A percentile compares a stretch with the other conserved stretches of the same genome.
phyloP scores from a whole-genome alignment of 1,140 invertebrate species.

The Magallana gigas region DNA sequence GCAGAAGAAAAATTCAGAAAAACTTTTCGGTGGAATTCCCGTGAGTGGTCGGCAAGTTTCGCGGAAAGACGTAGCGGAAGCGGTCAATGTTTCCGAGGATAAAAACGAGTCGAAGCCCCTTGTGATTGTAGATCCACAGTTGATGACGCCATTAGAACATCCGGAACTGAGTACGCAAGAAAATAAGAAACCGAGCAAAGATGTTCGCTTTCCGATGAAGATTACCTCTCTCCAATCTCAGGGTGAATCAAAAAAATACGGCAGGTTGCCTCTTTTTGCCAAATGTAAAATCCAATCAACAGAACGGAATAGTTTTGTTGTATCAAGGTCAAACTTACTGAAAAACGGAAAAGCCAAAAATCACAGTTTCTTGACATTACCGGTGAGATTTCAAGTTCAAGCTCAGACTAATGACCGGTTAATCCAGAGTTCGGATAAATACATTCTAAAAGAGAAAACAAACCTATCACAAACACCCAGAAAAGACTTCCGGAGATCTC shows the following conservation, averaged over 20 bases:
- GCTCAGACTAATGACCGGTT: slow-evolving; percentile 20
- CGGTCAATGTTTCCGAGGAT: background rate
- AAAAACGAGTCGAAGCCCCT: slow-evolving; percentile 16
- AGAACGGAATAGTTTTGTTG: slow-evolving; percentile 48
- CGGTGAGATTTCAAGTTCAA: slow-evolving; percentile 39
- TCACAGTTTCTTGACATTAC: slow-evolving; percentile 37
- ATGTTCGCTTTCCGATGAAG: slow-evolving; percentile 3
- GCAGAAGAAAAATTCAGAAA: slow-evolving; percentile 26
- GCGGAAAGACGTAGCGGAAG: slow-evolving; percentile 7
- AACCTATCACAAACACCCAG: background rate
- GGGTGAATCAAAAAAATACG: slow-evolving; percentile 28
- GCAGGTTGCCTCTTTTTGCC: slow-evolving; percentile 21
- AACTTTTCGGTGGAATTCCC: slow-evolving; percentile 33
- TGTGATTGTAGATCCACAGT: slow-evolving; percentile 44
- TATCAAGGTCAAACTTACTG: slow-evolving; percentile 43
- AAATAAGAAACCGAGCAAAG: slow-evolving; percentile 37
- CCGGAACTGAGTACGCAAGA: slow-evolving; percentile 24
- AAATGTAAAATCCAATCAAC: slow-evolving; percentile 49
- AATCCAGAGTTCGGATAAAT: slow-evolving; percentile 17
- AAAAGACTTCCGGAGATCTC: background rate
- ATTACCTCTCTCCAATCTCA: slow-evolving; percentile 7
- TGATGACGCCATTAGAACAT: slow-evolving; percentile 40
- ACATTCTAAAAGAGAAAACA: slow-evolving; percentile 33
- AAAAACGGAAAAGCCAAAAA: slow-evolving; percentile 43
- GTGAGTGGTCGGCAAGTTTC: background rate